Evolutionary conservation across 2,797 vertebrate genomes (phyloP).

Genomic region (Antrozous pallidus): DNA sequence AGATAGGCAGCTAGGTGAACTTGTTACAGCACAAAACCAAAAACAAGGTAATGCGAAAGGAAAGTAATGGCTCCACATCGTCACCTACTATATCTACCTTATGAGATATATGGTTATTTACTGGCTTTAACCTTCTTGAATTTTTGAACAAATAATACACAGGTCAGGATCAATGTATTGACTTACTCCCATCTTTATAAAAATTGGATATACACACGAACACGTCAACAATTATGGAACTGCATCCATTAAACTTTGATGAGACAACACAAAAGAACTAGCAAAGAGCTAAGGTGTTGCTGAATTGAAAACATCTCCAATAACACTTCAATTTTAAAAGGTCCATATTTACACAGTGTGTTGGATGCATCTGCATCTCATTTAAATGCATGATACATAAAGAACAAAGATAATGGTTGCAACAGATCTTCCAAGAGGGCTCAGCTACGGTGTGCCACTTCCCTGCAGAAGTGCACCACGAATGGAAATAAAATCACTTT

Average conservation of each 20-base stretch:
- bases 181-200: constrained; percentile 90
- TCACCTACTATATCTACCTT: not conserved
- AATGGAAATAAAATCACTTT: not conserved
- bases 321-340: constrained; percentile 81
- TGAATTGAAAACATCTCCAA: constrained; percentile 76
- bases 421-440: constrained; percentile 83
- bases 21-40: constrained; percentile 74
- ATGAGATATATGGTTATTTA: constrained; percentile 48
- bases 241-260: constrained; percentile 78
- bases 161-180: constrained; percentile 87
- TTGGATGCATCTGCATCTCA: constrained; percentile 73
- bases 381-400: constrained; percentile 84
- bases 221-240: constrained; percentile 84
- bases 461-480: constrained; percentile 45
- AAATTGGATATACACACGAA: constrained; percentile 86
- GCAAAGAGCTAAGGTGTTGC: constrained; percentile 80
- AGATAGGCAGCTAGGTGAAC: constrained; percentile 44
- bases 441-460: constrained; percentile 52
- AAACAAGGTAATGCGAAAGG: constrained; percentile 61
- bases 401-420: constrained; percentile 95
- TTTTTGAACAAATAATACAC: constrained; percentile 88
- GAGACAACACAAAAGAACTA: constrained; percentile 83
- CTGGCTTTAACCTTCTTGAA: constrained; percentile 72
- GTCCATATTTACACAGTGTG: constrained; percentile 80
- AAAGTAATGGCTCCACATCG: constrained; percentile 53